These are phyloP conservation scores for Poeciliopsis retropinna DNA, from an alignment of 2,113 vertebrate genomes.

Conservation along the genomic window DNA sequence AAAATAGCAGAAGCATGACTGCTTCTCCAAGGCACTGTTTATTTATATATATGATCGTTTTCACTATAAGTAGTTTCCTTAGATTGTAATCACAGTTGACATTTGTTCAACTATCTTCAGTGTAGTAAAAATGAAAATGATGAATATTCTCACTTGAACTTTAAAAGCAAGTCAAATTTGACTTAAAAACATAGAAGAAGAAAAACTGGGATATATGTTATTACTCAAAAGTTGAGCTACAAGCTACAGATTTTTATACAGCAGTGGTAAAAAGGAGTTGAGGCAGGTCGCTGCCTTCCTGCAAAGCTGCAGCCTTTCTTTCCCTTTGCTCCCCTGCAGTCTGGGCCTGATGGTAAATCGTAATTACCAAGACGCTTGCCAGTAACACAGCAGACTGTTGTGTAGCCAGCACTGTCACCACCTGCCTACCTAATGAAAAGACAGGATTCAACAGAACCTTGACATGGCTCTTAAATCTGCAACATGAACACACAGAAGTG, in stretches of 20 bases:
- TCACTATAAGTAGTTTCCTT: no score
- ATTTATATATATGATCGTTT: no score
- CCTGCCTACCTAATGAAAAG: constrained; percentile 67
- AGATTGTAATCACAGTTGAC: no score
- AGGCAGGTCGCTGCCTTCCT: constrained; percentile 37
- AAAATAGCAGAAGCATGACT: no score
- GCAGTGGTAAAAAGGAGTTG: background rate
- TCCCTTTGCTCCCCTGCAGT: constrained; percentile 35
- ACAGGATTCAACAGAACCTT: constrained; percentile 70
- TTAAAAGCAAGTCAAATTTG: no score
- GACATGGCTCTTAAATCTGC: constrained; percentile 33
- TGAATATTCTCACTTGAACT: no score
- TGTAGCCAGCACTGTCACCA: constrained; percentile 64
- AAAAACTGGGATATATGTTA: background rate
- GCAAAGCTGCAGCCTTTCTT: constrained; percentile 16
- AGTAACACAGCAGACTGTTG: constrained; percentile 51
- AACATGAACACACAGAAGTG: constrained; percentile 34
- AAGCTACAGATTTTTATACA: background rate
- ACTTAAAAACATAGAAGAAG: background rate
- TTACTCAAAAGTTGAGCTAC: background rate
- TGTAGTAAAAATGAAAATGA: no score
- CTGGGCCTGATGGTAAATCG: constrained; percentile 51
- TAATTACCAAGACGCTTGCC: constrained; percentile 65
- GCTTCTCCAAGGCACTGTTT: no score
- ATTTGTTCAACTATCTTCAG: no score